Base-by-base conservation (phyloP, 2,797 vertebrate genomes). In the Thripadectes ignobilis region DNA sequence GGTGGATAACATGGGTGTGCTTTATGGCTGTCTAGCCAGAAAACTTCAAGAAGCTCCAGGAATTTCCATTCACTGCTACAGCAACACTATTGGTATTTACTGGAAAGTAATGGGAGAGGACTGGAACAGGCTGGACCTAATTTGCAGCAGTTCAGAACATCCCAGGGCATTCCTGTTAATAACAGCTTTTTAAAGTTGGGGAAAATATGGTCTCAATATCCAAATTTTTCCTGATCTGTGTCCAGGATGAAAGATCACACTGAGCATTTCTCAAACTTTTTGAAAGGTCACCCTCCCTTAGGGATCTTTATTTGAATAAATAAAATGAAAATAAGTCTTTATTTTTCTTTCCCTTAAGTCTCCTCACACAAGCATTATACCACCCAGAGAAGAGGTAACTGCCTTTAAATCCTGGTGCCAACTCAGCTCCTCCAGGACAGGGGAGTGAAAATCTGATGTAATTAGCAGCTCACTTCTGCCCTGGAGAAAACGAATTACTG, bases 251-350 rank as follows among this genome's bases (percentile, higher is more conserved):
- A 73, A 92, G 85, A 92, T 87, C 93, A 95, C 62, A 75, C 32
- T n/a, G 55, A 92, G 49, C 36, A 69, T 82, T 95, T 97, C 93
- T 94, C 80, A 92, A 88, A 90, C 67, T 86, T 90, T 83, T 62
- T 66, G 93, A 95, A 95, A 94, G 92, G 92, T 92, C 94, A 95
- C 46, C 32, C 93, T 95, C 93, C 93, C 90, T 85, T 34, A 84
- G 73, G 90, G 93, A 92, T 86, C 85, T 79, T 84, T 55, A 76
- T 79, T 63, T 88, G 74, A 93, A 84, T 79, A 90, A 88, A 89
- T 62, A 84, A 88, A 94, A 86, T 66, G 17, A 89, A 94, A 94
- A 85, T 12, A 91, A 72, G 32, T 30, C 15, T 51, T 67, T 49
- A 16, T 65, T 88, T 91, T 81, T 62, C 49, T 71, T 71, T 26